Percentiles rank a stretch among this genome's conserved stretches.
Evolutionary conservation across 2,797 vertebrate species (phyloP).

Genomic region (Clangula hyemalis): DNA sequence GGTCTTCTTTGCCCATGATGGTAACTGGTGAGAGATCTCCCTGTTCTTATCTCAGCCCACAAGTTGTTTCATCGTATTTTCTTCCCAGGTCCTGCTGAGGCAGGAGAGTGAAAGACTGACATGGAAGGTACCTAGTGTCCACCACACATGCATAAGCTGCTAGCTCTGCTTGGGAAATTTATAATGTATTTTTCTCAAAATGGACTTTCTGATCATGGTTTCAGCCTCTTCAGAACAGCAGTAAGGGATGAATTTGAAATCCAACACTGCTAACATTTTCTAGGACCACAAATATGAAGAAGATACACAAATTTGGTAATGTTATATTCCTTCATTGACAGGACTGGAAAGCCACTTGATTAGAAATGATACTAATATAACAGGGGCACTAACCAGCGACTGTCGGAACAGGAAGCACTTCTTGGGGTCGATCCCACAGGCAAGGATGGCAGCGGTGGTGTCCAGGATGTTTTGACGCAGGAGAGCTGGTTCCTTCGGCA

Average conservation of each 20-base stretch:
- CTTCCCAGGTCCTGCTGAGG: neutral
- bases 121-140: neutral
- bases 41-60: too few relatives aligned
- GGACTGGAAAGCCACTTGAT: neutral
- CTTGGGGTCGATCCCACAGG: conserved; percentile 90
- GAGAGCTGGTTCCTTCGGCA: conserved; percentile 84
- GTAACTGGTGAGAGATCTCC: too few relatives aligned
- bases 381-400: conserved; percentile 85
- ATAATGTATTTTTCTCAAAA: neutral
- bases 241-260: neutral
- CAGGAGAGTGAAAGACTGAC: neutral
- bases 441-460: conserved; percentile 90
- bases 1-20: too few relatives aligned
- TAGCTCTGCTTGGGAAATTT: neutral
- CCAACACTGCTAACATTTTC: neutral
- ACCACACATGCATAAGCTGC: neutral
- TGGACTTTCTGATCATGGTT: neutral
- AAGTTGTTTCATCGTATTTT: too few relatives aligned
- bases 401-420: conserved; percentile 91
- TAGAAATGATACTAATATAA: neutral
- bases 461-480: conserved; percentile 88
- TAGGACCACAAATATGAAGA: neutral
- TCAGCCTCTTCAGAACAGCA: neutral
- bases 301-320: neutral
- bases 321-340: neutral